Conservation (phyloP, 2,113 vertebrate species). For the Steatornis caripensis region DNA sequence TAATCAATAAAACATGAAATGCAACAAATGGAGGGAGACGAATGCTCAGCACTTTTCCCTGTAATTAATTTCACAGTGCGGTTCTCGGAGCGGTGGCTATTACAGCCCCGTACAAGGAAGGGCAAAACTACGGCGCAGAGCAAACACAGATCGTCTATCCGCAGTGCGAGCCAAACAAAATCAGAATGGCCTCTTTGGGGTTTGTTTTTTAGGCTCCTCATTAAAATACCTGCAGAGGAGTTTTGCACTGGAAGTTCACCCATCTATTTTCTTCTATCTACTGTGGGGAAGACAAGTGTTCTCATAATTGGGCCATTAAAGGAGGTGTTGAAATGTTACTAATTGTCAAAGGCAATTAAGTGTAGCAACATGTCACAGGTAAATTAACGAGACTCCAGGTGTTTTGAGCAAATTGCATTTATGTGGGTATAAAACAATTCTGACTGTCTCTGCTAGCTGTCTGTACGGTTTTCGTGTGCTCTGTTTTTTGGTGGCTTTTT, state of each 20-base stretch:
- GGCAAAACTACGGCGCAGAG: slow-evolving; percentile 20
- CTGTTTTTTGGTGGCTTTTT: background rate
- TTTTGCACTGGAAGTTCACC: background rate
- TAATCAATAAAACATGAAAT: background rate
- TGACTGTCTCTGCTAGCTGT: background rate
- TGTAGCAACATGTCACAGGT: slow-evolving; percentile 80
- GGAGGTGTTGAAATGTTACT: slow-evolving; percentile 80
- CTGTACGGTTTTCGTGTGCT: background rate
- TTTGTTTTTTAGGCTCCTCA: background rate
- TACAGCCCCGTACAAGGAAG: background rate
- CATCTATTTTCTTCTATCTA: slow-evolving; percentile 67
- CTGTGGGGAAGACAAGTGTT: slow-evolving; percentile 53
- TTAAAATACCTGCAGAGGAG: background rate
- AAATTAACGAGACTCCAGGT: slow-evolving; percentile 76
- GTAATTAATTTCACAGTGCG: slow-evolving; percentile 21
- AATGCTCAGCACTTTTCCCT: slow-evolving; percentile 26
- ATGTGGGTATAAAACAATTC: background rate
- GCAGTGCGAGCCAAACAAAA: background rate
- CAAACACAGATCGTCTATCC: background rate
- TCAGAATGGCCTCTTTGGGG: background rate
- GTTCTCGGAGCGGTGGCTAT: background rate
- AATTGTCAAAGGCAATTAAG: slow-evolving; percentile 82
- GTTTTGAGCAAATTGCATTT: slow-evolving; percentile 13
- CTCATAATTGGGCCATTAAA: slow-evolving; percentile 77
- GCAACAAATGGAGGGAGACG: background rate